Evolutionary conservation across 2,113 vertebrate genomes (phyloP).

Genomic region (Coracopsis vasa): DNA sequence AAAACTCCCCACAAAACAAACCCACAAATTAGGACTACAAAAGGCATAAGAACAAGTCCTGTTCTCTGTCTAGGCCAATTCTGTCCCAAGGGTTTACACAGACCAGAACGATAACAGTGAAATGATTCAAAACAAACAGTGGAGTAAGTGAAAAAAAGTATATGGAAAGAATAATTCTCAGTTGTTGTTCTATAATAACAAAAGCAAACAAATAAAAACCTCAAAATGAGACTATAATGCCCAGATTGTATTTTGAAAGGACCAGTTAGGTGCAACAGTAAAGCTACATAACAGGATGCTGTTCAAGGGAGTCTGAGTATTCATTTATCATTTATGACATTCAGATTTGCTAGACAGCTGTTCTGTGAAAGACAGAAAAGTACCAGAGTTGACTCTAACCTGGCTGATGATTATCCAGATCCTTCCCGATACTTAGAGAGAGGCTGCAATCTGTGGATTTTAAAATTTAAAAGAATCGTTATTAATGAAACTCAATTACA

Average conservation of each 20-base stretch:
- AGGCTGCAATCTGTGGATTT: constrained; percentile 35
- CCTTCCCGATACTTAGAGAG: not conserved
- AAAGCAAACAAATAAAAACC: constrained; percentile 46
- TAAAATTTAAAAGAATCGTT: not conserved
- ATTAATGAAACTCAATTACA: not conserved
- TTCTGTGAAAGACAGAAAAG: not conserved
- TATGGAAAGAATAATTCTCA: constrained; percentile 7
- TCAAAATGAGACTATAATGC: not conserved
- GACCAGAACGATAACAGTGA: constrained; percentile 5
- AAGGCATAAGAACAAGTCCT: not conserved
- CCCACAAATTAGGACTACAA: not conserved
- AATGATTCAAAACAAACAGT: constrained; percentile 7
- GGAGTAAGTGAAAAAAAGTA: constrained; percentile 17
- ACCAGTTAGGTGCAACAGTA: not conserved
- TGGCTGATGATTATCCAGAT: constrained; percentile 5
- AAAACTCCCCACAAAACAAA: not conserved
- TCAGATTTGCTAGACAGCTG: not conserved
- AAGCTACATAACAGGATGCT: not conserved
- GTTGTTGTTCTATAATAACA: constrained; percentile 5
- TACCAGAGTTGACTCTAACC: constrained; percentile 12
- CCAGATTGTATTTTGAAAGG: not conserved
- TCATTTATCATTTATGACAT: not conserved
- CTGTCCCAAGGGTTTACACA: constrained; percentile 23
- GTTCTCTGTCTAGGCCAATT: not conserved
- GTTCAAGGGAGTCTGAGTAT: not conserved